Conservation (phyloP, 2,113 vertebrate species). For the Apodemus sylvaticus region DNA sequence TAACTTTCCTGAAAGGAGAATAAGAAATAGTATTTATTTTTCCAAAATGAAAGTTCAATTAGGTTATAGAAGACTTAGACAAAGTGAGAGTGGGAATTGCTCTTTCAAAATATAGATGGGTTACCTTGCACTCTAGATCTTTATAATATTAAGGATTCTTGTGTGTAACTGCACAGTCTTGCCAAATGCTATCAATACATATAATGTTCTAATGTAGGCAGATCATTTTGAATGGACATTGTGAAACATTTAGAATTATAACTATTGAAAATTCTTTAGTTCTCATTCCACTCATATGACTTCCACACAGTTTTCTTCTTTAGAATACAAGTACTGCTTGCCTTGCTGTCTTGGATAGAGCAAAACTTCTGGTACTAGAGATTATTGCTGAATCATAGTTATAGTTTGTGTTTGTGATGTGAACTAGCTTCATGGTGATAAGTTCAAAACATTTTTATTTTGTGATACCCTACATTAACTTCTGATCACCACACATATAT, state of each 20-base stretch:
- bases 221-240: neutral
- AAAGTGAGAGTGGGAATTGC: neutral
- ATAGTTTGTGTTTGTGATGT: neutral
- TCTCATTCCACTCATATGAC: neutral
- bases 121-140: neutral
- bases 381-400: conserved; percentile 67
- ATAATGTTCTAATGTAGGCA: neutral
- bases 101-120: neutral
- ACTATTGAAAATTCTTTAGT: neutral
- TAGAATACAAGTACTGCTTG: neutral
- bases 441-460: neutral
- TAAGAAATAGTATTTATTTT: conserved; percentile 20
- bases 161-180: neutral
- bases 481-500: neutral
- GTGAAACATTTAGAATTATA: neutral
- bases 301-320: neutral
- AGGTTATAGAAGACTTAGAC: neutral
- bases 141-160: neutral
- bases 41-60: conserved; percentile 4
- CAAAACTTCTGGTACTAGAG: neutral
- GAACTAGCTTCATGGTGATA: neutral
- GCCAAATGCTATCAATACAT: neutral
- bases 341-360: neutral
- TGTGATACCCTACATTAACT: neutral
- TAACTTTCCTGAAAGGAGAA: neutral